Percentiles rank a stretch among this genome's conserved stretches.
These are phyloP conservation scores for Drosophila lacicola DNA, from an alignment of 2,888 invertebrate genomes.

Conservation along the genomic window DNA sequence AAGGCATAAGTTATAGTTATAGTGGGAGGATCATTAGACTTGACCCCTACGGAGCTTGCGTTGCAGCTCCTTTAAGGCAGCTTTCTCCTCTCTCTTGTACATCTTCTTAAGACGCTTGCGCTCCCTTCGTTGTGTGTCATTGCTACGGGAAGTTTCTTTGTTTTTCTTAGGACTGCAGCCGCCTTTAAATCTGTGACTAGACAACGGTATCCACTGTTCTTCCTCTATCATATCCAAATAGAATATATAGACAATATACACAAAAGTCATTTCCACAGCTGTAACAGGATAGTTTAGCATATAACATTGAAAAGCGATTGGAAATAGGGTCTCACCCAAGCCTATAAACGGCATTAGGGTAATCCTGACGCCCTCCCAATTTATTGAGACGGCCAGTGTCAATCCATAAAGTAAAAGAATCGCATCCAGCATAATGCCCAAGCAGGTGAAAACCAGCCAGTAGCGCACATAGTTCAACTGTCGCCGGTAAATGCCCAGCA, in stretches of 20 bases:
- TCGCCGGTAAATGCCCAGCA: constrained; percentile 52
- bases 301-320: background rate
- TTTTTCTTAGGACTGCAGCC: constrained; percentile 5
- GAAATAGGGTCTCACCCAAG: constrained; percentile 39
- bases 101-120: constrained; percentile 24
- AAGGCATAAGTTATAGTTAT: background rate
- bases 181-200: constrained; percentile 5
- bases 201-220: constrained; percentile 38
- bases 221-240: constrained; percentile 47
- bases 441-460: constrained; percentile 67
- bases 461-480: constrained; percentile 43
- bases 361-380: constrained; percentile 64
- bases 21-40: constrained; percentile 16
- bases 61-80: constrained; percentile 24
- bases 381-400: constrained; percentile 53
- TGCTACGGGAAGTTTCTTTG: constrained; percentile 1
- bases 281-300: background rate
- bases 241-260: constrained; percentile 66
- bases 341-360: constrained; percentile 64
- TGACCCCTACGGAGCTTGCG: constrained; percentile 19
- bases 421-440: constrained; percentile 65
- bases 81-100: constrained; percentile 32
- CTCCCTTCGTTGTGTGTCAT: constrained; percentile 22
- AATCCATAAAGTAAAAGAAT: constrained; percentile 64
- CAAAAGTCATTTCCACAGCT: constrained; percentile 75